Percentiles rank a stretch among this genome's conserved stretches.
These are phyloP conservation scores for Bradysia coprophila DNA, from an alignment of 1,140 invertebrate genomes.

Conservation along the genomic window DNA sequence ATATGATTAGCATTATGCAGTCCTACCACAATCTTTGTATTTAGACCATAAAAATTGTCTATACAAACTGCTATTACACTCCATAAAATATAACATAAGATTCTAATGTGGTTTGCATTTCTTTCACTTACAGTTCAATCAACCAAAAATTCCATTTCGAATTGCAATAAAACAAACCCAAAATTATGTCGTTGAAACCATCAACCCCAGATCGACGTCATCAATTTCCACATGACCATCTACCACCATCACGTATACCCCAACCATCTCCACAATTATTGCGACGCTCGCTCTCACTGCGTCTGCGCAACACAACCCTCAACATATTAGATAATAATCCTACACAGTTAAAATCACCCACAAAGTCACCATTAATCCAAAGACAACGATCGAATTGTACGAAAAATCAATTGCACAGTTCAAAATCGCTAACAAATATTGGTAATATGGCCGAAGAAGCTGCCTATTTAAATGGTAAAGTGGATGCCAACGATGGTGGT, in stretches of 20 bases:
- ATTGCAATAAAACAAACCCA: too few relatives aligned
- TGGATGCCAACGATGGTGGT: too few relatives aligned
- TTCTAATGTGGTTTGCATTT: too few relatives aligned
- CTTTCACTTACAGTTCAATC: too few relatives aligned
- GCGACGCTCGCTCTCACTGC: neutral
- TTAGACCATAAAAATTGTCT: too few relatives aligned
- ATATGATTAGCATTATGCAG: too few relatives aligned
- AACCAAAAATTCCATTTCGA: too few relatives aligned
- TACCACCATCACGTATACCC: neutral
- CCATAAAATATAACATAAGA: too few relatives aligned
- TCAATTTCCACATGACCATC: neutral
- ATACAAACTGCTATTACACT: too few relatives aligned
- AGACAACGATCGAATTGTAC: neutral
- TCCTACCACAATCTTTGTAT: too few relatives aligned
- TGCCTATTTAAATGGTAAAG: too few relatives aligned
- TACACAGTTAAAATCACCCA: neutral
- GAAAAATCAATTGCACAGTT: neutral
- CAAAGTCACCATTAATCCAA: neutral
- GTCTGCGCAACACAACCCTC: neutral
- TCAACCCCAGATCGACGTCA: neutral
- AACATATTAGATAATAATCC: neutral
- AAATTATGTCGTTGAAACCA: constrained; percentile 3
- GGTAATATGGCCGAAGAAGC: neutral
- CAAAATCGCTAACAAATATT: neutral
- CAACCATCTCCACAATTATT: neutral